Conservation (phyloP, 2,113 vertebrate species). For the Cyprinodon tularosa region DNA sequence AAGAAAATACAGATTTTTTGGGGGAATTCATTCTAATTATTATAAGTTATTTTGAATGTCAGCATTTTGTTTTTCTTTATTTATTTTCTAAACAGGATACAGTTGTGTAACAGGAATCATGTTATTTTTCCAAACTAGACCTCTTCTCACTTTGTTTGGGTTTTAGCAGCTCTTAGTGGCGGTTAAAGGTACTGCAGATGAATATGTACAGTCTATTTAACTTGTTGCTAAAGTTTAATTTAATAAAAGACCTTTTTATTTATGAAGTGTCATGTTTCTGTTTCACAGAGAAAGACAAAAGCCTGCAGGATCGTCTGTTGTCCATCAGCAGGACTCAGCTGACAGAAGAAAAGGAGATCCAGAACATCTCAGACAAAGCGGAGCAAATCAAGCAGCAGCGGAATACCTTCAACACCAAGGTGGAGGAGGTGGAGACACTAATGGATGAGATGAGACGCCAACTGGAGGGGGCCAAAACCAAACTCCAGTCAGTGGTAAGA, state of each 20-base stretch:
- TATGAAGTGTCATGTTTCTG: background rate
- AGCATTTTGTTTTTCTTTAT: too few species aligned
- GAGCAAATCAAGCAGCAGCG: slow-evolving; percentile 60
- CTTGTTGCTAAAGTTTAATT: background rate
- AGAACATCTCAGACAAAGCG: slow-evolving; percentile 54
- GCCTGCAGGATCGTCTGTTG: slow-evolving; percentile 76
- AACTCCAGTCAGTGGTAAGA: slow-evolving; percentile 79
- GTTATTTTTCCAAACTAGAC: background rate
- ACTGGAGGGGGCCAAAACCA: slow-evolving; percentile 69
- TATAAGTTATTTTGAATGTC: too few species aligned
- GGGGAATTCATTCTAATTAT: too few species aligned
- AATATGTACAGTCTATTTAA: background rate
- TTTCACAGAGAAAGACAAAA: slow-evolving; percentile 74
- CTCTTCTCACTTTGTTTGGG: background rate
- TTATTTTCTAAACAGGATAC: background rate
- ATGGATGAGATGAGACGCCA: slow-evolving; percentile 74
- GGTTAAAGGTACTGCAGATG: background rate
- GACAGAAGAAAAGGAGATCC: slow-evolving; percentile 67
- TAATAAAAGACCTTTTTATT: background rate
- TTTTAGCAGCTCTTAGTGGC: slow-evolving; percentile 1
- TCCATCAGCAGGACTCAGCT: slow-evolving; percentile 73
- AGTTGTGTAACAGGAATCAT: background rate
- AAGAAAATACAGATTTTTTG: too few species aligned
- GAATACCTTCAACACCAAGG: slow-evolving; percentile 71
- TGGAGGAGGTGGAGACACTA: slow-evolving; percentile 70